Percentiles rank a stretch among this genome's conserved stretches.
Evolutionary conservation across 2,888 invertebrate genomes (phyloP).

Genomic region (Drosophila bunnanda): DNA sequence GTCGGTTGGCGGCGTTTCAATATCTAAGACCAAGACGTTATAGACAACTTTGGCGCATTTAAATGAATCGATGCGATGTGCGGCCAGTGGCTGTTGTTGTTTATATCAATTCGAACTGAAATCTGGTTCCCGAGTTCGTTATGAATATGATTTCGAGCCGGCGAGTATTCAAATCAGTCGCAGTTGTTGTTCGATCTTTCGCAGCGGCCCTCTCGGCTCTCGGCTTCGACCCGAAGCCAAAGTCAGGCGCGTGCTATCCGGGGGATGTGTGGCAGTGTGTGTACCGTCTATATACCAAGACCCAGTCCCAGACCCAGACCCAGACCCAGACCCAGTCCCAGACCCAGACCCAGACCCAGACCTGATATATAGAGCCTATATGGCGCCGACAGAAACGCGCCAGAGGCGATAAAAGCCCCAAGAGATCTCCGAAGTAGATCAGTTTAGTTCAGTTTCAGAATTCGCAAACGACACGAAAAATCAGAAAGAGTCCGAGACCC

Average conservation of each 20-base stretch:
- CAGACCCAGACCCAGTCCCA: neutral
- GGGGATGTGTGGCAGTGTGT: constrained; percentile 27
- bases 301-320: neutral
- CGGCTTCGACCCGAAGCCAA: constrained; percentile 31
- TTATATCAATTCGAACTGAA: constrained; percentile 51
- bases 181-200: constrained; percentile 35
- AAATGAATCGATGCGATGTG: constrained; percentile 38
- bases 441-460: constrained; percentile 81
- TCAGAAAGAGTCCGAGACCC: neutral
- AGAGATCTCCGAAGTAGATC: constrained; percentile 77
- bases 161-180: constrained; percentile 68
- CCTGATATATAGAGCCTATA: constrained; percentile 41
- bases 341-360: constrained; percentile 4
- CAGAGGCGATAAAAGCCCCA: constrained; percentile 83
- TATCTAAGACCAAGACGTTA: constrained; percentile 39
- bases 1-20: constrained; percentile 11
- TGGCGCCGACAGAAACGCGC: constrained; percentile 52
- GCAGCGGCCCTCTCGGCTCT: constrained; percentile 46
- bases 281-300: constrained; percentile 24
- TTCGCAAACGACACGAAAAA: constrained; percentile 52
- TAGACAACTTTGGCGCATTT: constrained; percentile 51
- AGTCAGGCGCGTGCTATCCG: constrained; percentile 58
- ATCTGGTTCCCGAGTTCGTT: constrained; percentile 60
- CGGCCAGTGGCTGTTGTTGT: constrained; percentile 34
- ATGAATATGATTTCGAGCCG: constrained; percentile 50